Base-by-base conservation (phyloP, 2,888 invertebrate species). In the Blastobasis adustella region DNA sequence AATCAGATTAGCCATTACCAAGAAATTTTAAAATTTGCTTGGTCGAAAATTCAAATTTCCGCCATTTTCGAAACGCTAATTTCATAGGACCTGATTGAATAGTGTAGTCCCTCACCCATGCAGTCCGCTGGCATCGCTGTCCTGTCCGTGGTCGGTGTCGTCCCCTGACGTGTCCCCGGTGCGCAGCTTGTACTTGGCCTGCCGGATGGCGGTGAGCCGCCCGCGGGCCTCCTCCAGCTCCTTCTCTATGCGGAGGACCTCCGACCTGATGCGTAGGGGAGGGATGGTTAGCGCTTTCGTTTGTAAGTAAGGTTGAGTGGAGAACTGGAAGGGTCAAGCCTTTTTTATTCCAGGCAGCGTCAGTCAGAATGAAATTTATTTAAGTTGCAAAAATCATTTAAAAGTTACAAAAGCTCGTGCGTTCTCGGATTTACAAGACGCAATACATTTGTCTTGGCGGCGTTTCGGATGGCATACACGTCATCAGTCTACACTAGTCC, bases 181-280 rank as follows among this genome's bases (percentile, higher is more conserved):
- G 59, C 92, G 91, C 53, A 92, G 88, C 73, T 93, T 94, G 78
- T 98, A 98, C 73, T 98, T 96, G 40, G 97, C 97, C 69, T 97
- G 96, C 6, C 98, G 91, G 69, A 99, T 96, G 46, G 95, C 95
- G 1, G 96, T 96, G 51, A 99, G 90, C 51, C 96, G 92, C 42
- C 95, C 94, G 48, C 98, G 90, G 0, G 99, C 99, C 69, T 96
- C 96, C 63, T 96, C 96, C 52, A 99, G 82, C 85, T 98, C 96
- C 60, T 95, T 92, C 80, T 99, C 99, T 72, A 98, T 98, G 66
- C 96, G 92, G 52, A 98, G 90, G 1, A 99, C 98, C 71, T 96
- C 96, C 0, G 96, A 94, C 53, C 92, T 91, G 69, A 1, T 9
- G 41, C 9, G 9, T 49, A 7, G 37, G 10, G 37, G n/a, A n/a